Conservation (phyloP, 2,113 vertebrate species). For the Ptychochromis oligacanthus region DNA sequence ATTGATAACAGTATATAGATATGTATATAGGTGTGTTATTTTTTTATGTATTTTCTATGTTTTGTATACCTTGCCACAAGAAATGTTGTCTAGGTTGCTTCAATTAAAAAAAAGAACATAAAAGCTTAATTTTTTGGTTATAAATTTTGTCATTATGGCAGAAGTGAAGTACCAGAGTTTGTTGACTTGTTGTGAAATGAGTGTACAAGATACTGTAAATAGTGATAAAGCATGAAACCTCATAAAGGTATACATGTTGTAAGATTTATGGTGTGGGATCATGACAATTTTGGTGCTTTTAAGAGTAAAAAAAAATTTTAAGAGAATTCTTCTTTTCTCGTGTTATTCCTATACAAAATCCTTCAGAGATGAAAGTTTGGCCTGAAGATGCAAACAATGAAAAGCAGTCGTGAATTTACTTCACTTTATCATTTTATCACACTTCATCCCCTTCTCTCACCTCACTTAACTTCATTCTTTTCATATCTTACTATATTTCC, state of each 20-base stretch:
- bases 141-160: constrained; percentile 4
- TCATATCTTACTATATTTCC: constrained; percentile 61
- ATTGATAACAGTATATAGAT: constrained; percentile 71
- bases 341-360: constrained; percentile 26
- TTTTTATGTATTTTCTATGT: constrained; percentile 62
- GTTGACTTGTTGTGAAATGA: constrained; percentile 59
- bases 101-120: constrained; percentile 27
- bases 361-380: neutral
- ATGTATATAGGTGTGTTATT: constrained; percentile 72
- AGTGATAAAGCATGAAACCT: constrained; percentile 53
- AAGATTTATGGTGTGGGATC: constrained; percentile 52
- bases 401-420: neutral
- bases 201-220: constrained; percentile 66
- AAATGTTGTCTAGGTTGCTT: constrained; percentile 51
- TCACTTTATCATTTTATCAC: neutral
- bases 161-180: constrained; percentile 14
- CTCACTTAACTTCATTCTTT: constrained; percentile 31
- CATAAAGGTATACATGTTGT: constrained; percentile 54
- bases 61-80: constrained; percentile 57
- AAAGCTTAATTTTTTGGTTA: constrained; percentile 39
- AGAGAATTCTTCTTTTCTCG: constrained; percentile 16
- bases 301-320: constrained; percentile 66
- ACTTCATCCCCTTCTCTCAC: constrained; percentile 28
- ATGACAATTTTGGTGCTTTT: constrained; percentile 68
- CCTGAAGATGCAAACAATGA: neutral